A percentile compares a stretch with the other conserved stretches of the same genome.
Evolutionary conservation across 2,113 vertebrate species (phyloP).

Genomic region (Todiramphus chloris): DNA sequence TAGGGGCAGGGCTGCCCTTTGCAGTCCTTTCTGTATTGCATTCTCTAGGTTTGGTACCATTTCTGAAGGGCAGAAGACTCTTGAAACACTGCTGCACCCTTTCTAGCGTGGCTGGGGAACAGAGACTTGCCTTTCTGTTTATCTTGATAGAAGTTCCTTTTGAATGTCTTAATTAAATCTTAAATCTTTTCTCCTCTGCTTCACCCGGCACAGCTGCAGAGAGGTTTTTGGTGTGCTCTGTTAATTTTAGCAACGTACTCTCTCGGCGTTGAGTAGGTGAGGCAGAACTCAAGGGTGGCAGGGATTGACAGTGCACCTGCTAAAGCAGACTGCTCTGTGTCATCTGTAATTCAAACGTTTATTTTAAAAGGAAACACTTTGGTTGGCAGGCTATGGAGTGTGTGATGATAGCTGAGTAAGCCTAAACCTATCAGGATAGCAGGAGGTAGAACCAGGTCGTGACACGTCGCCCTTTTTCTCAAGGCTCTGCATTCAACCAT

Average conservation of each 20-base stretch:
- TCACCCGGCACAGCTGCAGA: not conserved
- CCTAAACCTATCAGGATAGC: not conserved
- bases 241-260: not conserved
- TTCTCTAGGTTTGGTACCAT: accelerated
- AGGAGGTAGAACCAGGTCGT: not conserved
- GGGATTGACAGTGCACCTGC: conserved; percentile 30
- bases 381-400: not conserved
- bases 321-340: not conserved
- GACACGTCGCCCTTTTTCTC: not conserved
- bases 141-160: not conserved
- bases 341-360: conserved; percentile 43
- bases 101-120: not conserved
- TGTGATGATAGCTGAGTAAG: not conserved
- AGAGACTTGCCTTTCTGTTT: not conserved
- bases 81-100: not conserved
- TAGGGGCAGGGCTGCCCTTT: not conserved
- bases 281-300: not conserved
- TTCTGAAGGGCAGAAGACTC: not conserved
- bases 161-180: not conserved
- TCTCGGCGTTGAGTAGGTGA: not conserved
- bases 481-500: not conserved
- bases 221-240: not conserved
- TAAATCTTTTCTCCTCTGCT: not conserved
- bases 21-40: not conserved
- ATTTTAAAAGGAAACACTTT: conserved; percentile 22